Evolutionary conservation across 2,113 vertebrate species (phyloP).

Genomic region (Cryptomyrus ogoouensis): DNA sequence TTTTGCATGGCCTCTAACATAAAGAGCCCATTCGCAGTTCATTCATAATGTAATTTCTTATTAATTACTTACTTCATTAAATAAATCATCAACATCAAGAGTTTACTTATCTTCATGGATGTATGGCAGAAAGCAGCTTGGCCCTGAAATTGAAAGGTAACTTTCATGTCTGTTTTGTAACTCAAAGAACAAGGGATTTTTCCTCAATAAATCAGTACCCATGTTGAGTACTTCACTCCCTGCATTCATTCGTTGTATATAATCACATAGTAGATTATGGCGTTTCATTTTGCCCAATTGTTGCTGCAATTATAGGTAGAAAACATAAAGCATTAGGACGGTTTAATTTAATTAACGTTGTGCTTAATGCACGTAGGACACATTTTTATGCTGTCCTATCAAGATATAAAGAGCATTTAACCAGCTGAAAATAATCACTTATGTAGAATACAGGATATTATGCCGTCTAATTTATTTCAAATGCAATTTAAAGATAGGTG

Average conservation of each 20-base stretch:
- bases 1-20: background rate
- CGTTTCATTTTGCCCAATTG: background rate
- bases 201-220: constrained; percentile 60
- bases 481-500: background rate
- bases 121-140: constrained; percentile 66
- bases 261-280: background rate
- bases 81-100: constrained; percentile 37
- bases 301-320: background rate
- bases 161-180: constrained; percentile 59
- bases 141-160: constrained; percentile 63
- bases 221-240: constrained; percentile 49
- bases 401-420: background rate
- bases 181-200: constrained; percentile 58
- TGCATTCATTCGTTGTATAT: background rate
- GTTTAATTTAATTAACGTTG: background rate
- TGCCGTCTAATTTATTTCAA: background rate
- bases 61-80: background rate
- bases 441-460: background rate
- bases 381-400: background rate
- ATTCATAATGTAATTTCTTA: background rate
- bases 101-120: constrained; percentile 41
- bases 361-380: background rate
- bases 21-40: background rate
- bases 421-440: background rate
- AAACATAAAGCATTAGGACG: background rate